Conservation (phyloP, 2,797 vertebrate species). For the Crocodylus rhombifer region DNA sequence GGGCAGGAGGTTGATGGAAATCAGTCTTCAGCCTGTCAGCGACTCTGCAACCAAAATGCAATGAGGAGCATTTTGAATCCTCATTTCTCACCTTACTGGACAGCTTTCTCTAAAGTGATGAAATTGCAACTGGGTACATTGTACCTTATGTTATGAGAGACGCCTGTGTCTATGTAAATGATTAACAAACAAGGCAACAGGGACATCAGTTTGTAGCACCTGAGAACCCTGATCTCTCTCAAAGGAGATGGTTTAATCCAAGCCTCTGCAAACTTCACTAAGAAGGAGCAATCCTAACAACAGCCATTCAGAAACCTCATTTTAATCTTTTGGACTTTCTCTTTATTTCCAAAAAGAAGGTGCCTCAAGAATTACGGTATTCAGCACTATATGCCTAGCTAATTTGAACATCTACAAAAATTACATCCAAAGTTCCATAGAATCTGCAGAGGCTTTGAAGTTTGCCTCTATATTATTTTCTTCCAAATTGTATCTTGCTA, state of each 20-base stretch:
- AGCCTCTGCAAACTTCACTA: not conserved
- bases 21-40: not conserved
- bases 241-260: not conserved
- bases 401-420: not conserved
- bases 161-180: not conserved
- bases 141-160: not conserved
- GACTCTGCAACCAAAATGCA: conserved; percentile 9
- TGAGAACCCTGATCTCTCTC: not conserved
- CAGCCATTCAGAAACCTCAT: not conserved
- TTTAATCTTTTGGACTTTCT: not conserved
- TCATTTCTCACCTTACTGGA: conserved; percentile 11
- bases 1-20: not conserved
- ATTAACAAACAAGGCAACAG: conserved; percentile 4
- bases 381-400: not conserved
- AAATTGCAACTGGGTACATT: not conserved
- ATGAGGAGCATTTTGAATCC: not conserved
- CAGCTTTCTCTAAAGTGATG: not conserved
- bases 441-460: not conserved
- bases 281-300: not conserved
- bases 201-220: not conserved
- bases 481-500: not conserved
- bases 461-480: not conserved
- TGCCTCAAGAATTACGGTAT: not conserved
- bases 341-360: not conserved
- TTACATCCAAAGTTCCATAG: not conserved